phyloP scores from a whole-genome alignment of 2,888 invertebrate genomes.

The Noctua pronuba region DNA sequence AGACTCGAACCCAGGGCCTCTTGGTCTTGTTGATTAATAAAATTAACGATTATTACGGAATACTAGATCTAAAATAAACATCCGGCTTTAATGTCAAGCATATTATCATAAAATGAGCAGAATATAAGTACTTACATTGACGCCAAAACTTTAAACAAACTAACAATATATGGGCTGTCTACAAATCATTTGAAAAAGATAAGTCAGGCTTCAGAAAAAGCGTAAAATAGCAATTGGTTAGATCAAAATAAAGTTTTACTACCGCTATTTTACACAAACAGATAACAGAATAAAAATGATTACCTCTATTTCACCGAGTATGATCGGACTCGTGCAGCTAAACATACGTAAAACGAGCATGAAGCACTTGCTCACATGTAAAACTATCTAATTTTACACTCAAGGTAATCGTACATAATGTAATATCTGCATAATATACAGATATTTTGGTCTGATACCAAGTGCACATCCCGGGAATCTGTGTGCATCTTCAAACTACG shows the following conservation, averaged over 20 bases:
- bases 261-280: conserved; percentile 41
- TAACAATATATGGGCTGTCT: neutral
- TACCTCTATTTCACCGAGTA: conserved; percentile 45
- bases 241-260: conserved; percentile 53
- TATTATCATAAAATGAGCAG: neutral
- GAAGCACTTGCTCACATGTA: conserved; percentile 76
- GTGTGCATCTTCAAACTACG: conserved; percentile 52
- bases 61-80: neutral
- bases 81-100: neutral
- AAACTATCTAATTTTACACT: conserved; percentile 83
- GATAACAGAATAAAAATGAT: conserved; percentile 49
- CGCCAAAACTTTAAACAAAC: neutral
- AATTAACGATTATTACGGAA: neutral
- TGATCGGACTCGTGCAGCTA: conserved; percentile 63
- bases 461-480: conserved; percentile 77
- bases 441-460: conserved; percentile 79
- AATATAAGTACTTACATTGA: neutral
- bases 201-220: conserved; percentile 16
- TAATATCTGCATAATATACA: conserved; percentile 83
- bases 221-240: conserved; percentile 31
- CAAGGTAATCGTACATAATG: conserved; percentile 84
- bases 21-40: too few species aligned
- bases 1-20: too few species aligned
- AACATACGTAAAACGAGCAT: conserved; percentile 74
- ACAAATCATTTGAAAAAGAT: conserved; percentile 28